Conservation (phyloP, 2,113 vertebrate species). For the Thomomys bottae region DNA sequence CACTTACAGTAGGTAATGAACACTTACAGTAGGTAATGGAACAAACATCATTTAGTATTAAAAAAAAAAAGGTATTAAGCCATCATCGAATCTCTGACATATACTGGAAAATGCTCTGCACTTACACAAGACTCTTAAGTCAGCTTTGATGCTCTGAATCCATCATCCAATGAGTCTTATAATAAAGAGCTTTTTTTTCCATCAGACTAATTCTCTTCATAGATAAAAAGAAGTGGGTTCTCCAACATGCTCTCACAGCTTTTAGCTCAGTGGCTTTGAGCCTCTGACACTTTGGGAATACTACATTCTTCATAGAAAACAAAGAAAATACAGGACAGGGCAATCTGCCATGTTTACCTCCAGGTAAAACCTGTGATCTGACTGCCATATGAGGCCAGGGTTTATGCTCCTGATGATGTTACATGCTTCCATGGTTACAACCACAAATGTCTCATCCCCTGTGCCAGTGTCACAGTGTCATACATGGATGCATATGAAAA, state of each 20-base stretch:
- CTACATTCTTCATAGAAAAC: neutral
- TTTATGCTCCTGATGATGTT: neutral
- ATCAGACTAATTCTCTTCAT: neutral
- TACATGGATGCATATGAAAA: too few relatives aligned
- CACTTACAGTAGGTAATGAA: too few relatives aligned
- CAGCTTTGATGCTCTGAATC: neutral
- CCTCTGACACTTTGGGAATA: neutral
- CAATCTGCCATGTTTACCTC: neutral
- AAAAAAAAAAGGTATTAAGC: too few relatives aligned
- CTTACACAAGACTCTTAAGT: neutral
- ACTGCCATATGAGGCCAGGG: neutral
- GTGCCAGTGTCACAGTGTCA: neutral
- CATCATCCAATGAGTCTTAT: neutral
- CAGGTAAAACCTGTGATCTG: conserved; percentile 2
- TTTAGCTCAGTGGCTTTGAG: neutral
- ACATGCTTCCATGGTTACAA: neutral
- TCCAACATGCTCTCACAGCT: neutral
- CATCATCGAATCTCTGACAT: neutral
- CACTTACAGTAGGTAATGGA: too few relatives aligned
- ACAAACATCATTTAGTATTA: too few relatives aligned
- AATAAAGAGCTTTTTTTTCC: too few relatives aligned
- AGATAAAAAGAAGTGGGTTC: neutral
- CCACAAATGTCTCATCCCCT: neutral
- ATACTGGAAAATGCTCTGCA: neutral
- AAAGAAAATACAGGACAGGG: neutral